Conservation (phyloP, 2,888 invertebrate species). For the Lasioglossum lativentre region DNA sequence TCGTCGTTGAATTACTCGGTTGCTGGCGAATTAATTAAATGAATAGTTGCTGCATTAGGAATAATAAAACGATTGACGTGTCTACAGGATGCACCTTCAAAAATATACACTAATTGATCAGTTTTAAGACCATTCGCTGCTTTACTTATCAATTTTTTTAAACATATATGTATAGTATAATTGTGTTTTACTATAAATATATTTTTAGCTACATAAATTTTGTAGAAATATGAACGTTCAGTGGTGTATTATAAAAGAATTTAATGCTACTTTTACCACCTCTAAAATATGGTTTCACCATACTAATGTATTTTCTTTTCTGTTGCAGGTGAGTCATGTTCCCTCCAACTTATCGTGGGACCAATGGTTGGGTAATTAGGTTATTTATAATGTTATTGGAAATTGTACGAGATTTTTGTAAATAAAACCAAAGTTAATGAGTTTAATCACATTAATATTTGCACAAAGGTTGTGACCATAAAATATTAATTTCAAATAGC, state of each 20-base stretch:
- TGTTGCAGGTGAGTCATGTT: conserved; percentile 2
- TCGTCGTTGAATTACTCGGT: too few species aligned
- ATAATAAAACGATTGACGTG: too few species aligned
- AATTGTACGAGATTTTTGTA: not conserved
- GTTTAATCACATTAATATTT: not conserved
- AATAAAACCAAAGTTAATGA: not conserved
- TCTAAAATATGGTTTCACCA: not conserved
- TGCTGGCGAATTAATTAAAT: too few species aligned
- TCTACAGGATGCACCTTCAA: too few species aligned
- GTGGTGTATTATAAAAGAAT: not conserved
- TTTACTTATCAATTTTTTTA: too few species aligned
- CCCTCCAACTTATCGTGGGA: not conserved
- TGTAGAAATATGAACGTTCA: not conserved
- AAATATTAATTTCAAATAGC: too few species aligned
- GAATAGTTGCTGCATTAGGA: too few species aligned
- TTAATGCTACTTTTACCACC: not conserved
- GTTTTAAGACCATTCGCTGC: too few species aligned
- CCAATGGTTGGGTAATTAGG: not conserved
- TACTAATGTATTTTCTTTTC: not conserved
- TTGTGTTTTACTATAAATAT: not conserved
- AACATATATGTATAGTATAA: too few species aligned
- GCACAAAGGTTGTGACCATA: not conserved
- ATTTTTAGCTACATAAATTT: not conserved
- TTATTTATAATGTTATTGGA: not conserved
- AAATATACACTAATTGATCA: too few species aligned